Conservation (phyloP, 2,113 vertebrate species). For the Rattus rattus region DNA sequence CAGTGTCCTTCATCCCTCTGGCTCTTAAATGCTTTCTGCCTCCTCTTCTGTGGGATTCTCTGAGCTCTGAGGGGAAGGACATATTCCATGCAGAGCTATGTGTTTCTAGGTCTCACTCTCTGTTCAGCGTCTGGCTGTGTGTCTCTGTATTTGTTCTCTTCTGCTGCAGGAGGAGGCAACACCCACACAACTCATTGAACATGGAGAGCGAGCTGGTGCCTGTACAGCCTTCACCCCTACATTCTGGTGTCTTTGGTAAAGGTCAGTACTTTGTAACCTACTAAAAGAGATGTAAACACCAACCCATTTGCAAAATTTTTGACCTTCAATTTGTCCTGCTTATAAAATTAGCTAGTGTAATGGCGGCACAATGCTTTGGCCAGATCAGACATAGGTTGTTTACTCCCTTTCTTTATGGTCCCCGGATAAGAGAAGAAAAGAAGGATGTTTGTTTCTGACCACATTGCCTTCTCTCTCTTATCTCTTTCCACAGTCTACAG, state of each 20-base stretch:
- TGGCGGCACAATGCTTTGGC: background rate
- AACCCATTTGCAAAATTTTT: background rate
- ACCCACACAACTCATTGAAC: no score
- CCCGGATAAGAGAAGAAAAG: background rate
- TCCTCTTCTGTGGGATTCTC: background rate
- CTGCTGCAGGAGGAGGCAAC: background rate
- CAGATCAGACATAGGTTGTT: background rate
- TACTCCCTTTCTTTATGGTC: background rate
- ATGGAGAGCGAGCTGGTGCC: background rate
- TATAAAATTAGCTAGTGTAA: background rate
- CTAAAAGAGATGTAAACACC: background rate
- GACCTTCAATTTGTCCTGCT: background rate
- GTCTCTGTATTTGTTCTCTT: background rate
- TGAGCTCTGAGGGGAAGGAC: background rate
- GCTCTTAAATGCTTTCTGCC: background rate
- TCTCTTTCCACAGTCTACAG: background rate
- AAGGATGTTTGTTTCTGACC: background rate
- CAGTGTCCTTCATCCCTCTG: background rate
- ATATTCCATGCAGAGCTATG: background rate
- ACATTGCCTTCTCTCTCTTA: background rate
- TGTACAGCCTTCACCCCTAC: background rate
- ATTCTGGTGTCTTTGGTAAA: background rate
- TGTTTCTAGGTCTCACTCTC: background rate
- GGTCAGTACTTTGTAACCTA: background rate
- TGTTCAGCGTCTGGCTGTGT: background rate